Base-by-base conservation (phyloP, 2,113 vertebrate genomes). In the Engraulis encrasicolus region DNA sequence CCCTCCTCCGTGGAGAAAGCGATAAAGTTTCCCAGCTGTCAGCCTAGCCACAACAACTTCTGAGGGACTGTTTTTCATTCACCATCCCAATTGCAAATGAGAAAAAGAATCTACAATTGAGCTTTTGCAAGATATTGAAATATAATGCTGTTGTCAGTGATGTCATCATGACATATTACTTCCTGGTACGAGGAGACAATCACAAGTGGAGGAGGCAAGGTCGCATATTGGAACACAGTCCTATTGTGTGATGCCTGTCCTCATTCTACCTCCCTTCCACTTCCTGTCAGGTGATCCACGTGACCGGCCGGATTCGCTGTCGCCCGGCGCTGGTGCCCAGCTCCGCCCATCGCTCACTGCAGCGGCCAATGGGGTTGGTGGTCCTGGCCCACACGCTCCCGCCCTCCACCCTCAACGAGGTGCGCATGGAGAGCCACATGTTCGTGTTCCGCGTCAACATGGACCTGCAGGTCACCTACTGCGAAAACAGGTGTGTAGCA, bases 371-470 rank as follows among this genome's bases (percentile, higher is more conserved):
- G 92, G 97, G 97, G 58, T 89, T 98, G 18, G 96, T 97, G n/a
- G 95, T 95, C 0, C 93, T 98, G 6, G 97, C 96, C 1, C 97
- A 97, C 93, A 96, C 97, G 0, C 90, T 98, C 81, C 97, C 97
- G 0, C 97, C 97, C 0, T 96, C 97, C 89, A 96, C 96, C 0
- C 94, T 97, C 52, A 96, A 96, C 3, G 97, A 98, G 92, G 96
- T 98, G 85, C 96, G 96, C 15, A 96, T 97, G 54, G 96, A 98
- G 83, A 96, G 96, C 82, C 94, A 98, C 14, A 97, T 95, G 96
- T 96, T 97, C 45, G 97, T 98, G 81, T 97, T 96, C 88, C 94
- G 96, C n/a, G 96, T 98, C 89, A 97, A 96, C 93, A 96, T 97
- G 95, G 96, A 96, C 83, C 93, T 98, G 48, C 97, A 97, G 92